Base-by-base conservation (phyloP, 2,888 invertebrate species). In the Eucera pruinosa region DNA sequence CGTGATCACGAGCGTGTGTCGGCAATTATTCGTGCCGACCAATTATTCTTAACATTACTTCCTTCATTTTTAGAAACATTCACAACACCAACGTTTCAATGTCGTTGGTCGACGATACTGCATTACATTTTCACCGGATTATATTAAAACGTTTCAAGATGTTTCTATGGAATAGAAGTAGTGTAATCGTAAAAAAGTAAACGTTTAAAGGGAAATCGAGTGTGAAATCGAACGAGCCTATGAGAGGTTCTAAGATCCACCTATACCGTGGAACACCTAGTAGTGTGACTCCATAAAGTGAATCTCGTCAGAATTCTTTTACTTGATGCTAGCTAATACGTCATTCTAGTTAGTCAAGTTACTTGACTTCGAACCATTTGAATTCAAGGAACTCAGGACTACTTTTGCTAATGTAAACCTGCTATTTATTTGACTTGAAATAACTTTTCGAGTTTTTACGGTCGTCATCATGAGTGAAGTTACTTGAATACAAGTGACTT, bases 1-100 rank as follows among this genome's bases (percentile, higher is more conserved):
- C 75, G 75, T 78, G 81, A 83, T 78, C 84, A 81, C 86, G 81
- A 78, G 67, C 72, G 73, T 64, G 73, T 60, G 72, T 33, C 52
- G 54, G 39, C 70, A 67, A 52, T 5, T 7, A 33, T 33, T 33
- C 3, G 65, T 72, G 71, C 66, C 72, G 47, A 73, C 61, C 52
- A 50, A 68, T 74, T 62, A 45, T 20, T 57, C 25, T 30, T 50
- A 61, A 58, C 55, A 20, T 68, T 71, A 57, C 15, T 33, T 41
- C 39, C 15, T 47, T 20, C 6, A 15, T n/a, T 55, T 45, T 47
- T 62, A 64, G 30, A 23, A 41, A 58, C n/a, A 57, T 50, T 45
- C 52, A 57, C 30, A 30, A 52, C 54, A 36, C 50, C 61, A 57
- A 36, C 60, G 18, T 57, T 54, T 15, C 20, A 3, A 33, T 7